Evolutionary conservation across 2,797 vertebrate genomes (phyloP).

Genomic region (Valencia hispanica): DNA sequence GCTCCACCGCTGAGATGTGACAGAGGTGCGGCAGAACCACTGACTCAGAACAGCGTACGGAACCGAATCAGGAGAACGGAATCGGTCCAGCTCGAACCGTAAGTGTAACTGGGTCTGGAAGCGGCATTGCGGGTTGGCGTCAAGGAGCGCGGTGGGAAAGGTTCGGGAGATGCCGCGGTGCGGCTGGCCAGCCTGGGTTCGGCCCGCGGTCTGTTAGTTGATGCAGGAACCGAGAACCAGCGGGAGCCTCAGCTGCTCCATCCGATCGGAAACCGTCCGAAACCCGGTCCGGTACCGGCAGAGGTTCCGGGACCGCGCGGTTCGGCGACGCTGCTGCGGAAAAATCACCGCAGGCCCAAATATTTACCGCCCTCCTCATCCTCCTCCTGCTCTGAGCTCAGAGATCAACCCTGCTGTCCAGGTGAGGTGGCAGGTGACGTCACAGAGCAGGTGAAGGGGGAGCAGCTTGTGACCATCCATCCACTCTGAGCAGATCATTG

Average conservation of each 20-base stretch:
- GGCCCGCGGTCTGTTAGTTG: background rate
- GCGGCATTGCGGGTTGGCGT: background rate
- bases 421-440: background rate
- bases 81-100: constrained; percentile 41
- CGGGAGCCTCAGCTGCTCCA: background rate
- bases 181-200: background rate
- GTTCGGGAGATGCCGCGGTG: background rate
- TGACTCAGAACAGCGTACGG: constrained; percentile 29
- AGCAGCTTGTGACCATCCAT: background rate
- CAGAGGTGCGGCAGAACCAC: constrained; percentile 65
- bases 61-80: constrained; percentile 36
- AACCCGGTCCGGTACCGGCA: background rate
- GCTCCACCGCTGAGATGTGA: constrained; percentile 68
- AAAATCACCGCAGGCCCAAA: constrained; percentile 4
- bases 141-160: background rate
- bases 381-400: background rate
- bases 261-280: background rate
- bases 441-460: background rate
- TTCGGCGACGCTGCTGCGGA: constrained; percentile 6
- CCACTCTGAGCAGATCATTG: background rate
- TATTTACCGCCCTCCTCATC: background rate
- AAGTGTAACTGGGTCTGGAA: constrained; percentile 27
- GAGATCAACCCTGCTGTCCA: background rate
- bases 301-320: background rate
- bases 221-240: constrained; percentile 9